phyloP scores from a whole-genome alignment of 2,113 vertebrate species.

The Nothoprocta perdicaria region DNA sequence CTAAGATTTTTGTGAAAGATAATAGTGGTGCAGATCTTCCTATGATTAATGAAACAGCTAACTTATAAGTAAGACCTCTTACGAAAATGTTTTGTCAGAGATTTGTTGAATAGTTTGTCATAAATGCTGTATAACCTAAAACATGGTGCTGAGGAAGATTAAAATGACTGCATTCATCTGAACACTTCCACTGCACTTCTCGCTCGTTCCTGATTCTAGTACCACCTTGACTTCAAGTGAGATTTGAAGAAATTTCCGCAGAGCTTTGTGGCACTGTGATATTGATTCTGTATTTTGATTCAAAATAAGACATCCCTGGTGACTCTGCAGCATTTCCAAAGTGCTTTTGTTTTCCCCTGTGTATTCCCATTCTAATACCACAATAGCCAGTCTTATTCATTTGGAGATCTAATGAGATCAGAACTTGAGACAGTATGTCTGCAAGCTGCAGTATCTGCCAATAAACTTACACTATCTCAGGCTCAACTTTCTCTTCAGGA shows the following conservation, averaged over 20 bases:
- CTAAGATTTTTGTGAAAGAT: conserved; percentile 42
- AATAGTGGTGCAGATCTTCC: conserved; percentile 41
- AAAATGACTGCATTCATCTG: background rate
- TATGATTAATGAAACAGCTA: conserved; percentile 69
- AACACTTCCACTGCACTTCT: conserved; percentile 14
- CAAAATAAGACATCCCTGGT: background rate
- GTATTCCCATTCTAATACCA: background rate
- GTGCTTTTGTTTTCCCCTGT: background rate
- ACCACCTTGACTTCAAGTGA: background rate
- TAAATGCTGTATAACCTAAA: conserved; percentile 59
- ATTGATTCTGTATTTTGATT: background rate
- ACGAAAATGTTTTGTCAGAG: conserved; percentile 48
- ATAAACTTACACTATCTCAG: background rate
- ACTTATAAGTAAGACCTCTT: conserved; percentile 49
- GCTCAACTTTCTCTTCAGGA: background rate
- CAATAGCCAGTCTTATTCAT: background rate
- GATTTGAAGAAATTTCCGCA: background rate
- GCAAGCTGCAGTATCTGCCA: background rate
- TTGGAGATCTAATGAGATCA: background rate
- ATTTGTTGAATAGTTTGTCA: conserved; percentile 54
- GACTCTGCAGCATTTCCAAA: background rate
- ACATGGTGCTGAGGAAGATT: conserved; percentile 36
- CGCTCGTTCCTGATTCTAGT: conserved; percentile 37
- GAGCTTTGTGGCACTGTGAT: background rate
- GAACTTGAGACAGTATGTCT: accelerated